Evolutionary conservation across 2,888 invertebrate genomes (phyloP), one percentile per base, ranked within the genome.

Genomic region (Erynnis tages): DNA sequence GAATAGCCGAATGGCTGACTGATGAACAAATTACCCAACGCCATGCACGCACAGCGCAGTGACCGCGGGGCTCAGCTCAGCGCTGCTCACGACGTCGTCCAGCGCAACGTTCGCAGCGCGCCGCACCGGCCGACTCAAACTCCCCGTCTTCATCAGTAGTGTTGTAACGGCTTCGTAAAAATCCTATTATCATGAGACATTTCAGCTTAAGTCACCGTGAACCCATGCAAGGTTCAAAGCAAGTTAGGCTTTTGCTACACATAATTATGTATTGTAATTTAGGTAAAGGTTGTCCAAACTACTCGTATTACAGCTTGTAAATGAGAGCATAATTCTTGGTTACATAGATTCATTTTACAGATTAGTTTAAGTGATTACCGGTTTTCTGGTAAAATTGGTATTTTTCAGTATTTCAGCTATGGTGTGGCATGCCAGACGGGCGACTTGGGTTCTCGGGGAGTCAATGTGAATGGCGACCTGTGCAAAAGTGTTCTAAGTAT

Each of bases 31-130:
- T 61, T 38, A 88, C 88, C 73, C 64, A 14, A 69, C 70, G 4
- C 87, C 88, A 54, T 85, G 79, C 3, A 84, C 58, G 58, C 91
- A 91, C 4, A 92, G 71, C 1, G 91, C 90, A 14, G 91, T 76
- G 57, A 91, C 78, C 0, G 90, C 78, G 59, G 91, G 91, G 32
- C 81, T 81, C n/a, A 92, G 89, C 2, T 93, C 91, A 0, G 93
- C 91, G 57, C 91, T 88, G 49, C 93, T 93, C 3, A 95, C 93
- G 80, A 95, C 91, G 27, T 91, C 88, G 61, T 92, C 93, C 35
- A 96, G 80, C 0, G 95, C 93, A 43, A 92, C 81, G 69, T 94
- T 94, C 17, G 94, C 93, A 50, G 95, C 95, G 55, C 94, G 93
- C 4, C 94, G 89, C 59, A 96, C 94, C 60, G 95, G 93, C 46